Evolutionary conservation across 2,888 invertebrate species (phyloP), one percentile per base, ranked within the genome.

Genomic region (Masnerella sp.): DNA sequence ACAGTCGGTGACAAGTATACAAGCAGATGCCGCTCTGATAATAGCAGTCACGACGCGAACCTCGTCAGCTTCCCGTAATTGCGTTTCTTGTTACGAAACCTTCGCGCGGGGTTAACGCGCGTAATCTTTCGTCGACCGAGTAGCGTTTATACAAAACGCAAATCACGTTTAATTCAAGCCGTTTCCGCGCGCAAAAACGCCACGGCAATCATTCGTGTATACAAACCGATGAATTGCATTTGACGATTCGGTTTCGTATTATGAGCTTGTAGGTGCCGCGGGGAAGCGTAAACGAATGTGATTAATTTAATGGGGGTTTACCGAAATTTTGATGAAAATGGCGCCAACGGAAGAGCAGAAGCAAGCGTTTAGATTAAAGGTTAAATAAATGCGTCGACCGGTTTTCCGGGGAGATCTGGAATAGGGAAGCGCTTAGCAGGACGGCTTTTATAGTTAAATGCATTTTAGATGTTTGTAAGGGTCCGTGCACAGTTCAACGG

Each of bases 21-120:
- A 77, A 76, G 67, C 76, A 81, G 80, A 83, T 83, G 67, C 77
- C 76, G 78, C 78, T 79, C 79, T 79, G 83, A 83, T 83, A 83
- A 83, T 81, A 47, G 68, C 68, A 79, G 75, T 69, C 76, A 76
- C 77, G 80, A 83, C 81, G 83, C 80, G 81, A 82, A 82, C 83
- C 82, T 82, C 83, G 78, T 82, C 82, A 81, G 81, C 81, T 82
- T 79, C 81, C 76, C 77, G 80, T 83, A 83, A 84, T 84, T 82
- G 80, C 77, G 80, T 78, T 80, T 81, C 79, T 83, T 81, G 75
- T 77, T 65, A 74, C 47, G 40, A 69, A 49, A 51, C 58, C 72
- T 71, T 72, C 18, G 40, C 64, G 73, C 62, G 70, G 59, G 54
- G 72, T 61, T 74, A 64, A 73, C 32, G 47, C 42, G 52, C 59